Evolutionary conservation across 2,113 vertebrate genomes (phyloP), one percentile per base, ranked within the genome.

Genomic region (Chrysochloris asiatica): DNA sequence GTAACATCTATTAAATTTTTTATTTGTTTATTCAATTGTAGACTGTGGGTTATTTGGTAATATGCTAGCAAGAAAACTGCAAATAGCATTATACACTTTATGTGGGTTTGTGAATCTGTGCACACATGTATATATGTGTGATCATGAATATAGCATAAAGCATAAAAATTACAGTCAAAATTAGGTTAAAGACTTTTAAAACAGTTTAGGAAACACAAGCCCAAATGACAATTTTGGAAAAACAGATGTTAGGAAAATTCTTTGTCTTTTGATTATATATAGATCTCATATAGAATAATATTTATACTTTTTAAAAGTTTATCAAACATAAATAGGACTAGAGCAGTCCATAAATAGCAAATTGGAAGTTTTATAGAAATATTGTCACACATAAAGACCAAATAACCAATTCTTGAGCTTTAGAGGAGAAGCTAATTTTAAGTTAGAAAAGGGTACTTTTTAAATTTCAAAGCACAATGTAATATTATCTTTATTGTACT

Each of bases 401-500:
- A 78, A 81, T 11, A 56, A 3, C 28, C 43, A 88, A 3, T 89
- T 69, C 2, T 30, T 41, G 30, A 89, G 24, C 6, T 87, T 50
- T 93, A 33, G 28, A 26, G 61, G 47, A 56, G 45, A 59, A 73
- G 30, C 43, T 81, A 83, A 54, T 93, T 83, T 83, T 76, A 90
- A 36, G 7, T 13, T n/a, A 73, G 4, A 84, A 91, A 59, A 56
- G 24, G 12, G 28, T 80, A 87, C 0, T 33, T 80, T 71, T 4
- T 61, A 88, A 41, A 48, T 52, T 91, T 91, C 26, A 75, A 79
- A 67, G 82, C 24, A 43, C 8, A 75, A 47, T 79, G 13, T 86
- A 92, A 82, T 82, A 43, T 48, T 14, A 69, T 56, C n/a, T 82
- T 91, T 43, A 79, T 80, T 83, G 71, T 63, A 56, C 73, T 30